phyloP scores from a whole-genome alignment of 2,797 vertebrate genomes.

The Cyprinodon diabolis region DNA sequence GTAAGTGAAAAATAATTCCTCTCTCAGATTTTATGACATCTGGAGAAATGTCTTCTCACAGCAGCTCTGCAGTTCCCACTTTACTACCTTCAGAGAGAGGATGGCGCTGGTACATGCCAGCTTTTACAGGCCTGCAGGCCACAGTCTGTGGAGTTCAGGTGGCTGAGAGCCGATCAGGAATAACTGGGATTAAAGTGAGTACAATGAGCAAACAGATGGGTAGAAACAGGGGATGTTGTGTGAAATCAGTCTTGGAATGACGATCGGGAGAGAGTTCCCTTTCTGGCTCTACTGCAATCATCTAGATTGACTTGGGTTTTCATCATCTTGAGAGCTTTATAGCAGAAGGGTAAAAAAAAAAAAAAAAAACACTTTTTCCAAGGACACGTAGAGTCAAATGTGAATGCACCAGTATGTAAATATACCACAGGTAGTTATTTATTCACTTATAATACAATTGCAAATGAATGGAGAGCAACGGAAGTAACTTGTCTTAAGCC shows the following conservation, averaged over 20 bases:
- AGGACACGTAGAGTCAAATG: constrained; percentile 37
- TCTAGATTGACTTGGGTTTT: constrained; percentile 53
- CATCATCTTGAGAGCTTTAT: constrained; percentile 62
- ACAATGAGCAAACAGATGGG: constrained; percentile 3
- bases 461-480: constrained; percentile 6
- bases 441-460: constrained; percentile 19
- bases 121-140: constrained; percentile 43
- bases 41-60: constrained; percentile 23
- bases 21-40: constrained; percentile 27
- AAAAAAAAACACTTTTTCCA: constrained; percentile 28
- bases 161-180: neutral
- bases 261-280: constrained; percentile 39
- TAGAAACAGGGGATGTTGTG: constrained; percentile 10
- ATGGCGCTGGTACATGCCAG: constrained; percentile 6
- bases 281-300: constrained; percentile 41
- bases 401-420: constrained; percentile 6
- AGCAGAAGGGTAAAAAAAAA: constrained; percentile 49
- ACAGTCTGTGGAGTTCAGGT: constrained; percentile 27
- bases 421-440: constrained; percentile 29
- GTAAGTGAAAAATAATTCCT: constrained; percentile 26
- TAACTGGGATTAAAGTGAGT: neutral
- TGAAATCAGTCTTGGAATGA: constrained; percentile 23
- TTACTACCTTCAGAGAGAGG: constrained; percentile 32
- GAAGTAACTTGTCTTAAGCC: neutral
- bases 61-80: constrained; percentile 9